Conservation (phyloP, 2,888 invertebrate species). For the Drosophila anomalata region DNA sequence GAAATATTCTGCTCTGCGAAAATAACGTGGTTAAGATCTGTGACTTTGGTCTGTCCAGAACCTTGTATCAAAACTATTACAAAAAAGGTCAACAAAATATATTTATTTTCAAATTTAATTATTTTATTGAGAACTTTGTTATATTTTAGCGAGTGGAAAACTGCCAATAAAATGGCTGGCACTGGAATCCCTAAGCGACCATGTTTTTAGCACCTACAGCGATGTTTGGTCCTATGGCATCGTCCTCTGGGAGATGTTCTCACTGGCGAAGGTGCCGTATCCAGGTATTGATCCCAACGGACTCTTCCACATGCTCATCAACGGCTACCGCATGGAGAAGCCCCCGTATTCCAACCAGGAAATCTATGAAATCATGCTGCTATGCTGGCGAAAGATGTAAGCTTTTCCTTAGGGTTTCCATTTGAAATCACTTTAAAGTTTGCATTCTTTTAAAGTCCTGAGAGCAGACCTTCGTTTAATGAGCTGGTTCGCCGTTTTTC, state of each 20-base stretch:
- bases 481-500: constrained; percentile 90
- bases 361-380: constrained; percentile 92
- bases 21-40: constrained; percentile 97
- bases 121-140: neutral
- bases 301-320: constrained; percentile 89
- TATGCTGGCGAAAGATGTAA: constrained; percentile 90
- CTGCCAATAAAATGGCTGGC: constrained; percentile 98
- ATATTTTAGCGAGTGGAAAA: constrained; percentile 85
- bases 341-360: constrained; percentile 93
- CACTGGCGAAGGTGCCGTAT: constrained; percentile 93
- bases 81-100: constrained; percentile 88
- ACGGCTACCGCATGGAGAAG: constrained; percentile 94
- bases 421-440: neutral
- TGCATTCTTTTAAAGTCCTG: constrained; percentile 86
- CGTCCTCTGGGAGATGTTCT: constrained; percentile 95
- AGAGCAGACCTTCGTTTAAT: constrained; percentile 91
- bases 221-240: constrained; percentile 98
- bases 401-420: accelerated
- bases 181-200: constrained; percentile 95
- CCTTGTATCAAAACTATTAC: constrained; percentile 95
- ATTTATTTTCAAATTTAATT: neutral
- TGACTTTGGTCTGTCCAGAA: constrained; percentile 97
- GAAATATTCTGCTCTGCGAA: constrained; percentile 95
- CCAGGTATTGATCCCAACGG: constrained; percentile 90
- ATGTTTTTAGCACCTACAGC: constrained; percentile 96